These are phyloP conservation scores for Neoarius graeffei DNA, from an alignment of 2,113 vertebrate genomes.

Conservation along the genomic window DNA sequence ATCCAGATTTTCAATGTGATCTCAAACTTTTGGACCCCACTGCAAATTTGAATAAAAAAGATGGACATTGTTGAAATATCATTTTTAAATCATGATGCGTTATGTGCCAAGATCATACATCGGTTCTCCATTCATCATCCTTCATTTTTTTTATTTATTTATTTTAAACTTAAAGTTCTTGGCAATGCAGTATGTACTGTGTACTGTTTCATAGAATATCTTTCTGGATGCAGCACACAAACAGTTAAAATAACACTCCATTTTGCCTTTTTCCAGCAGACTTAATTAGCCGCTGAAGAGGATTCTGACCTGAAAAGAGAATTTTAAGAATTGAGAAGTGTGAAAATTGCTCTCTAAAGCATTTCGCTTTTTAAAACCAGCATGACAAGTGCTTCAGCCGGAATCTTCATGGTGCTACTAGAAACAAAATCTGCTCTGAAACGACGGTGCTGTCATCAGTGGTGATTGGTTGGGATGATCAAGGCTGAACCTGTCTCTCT, in stretches of 20 bases:
- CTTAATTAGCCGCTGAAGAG: neutral
- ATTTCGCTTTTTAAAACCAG: neutral
- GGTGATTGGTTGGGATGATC: constrained; percentile 45
- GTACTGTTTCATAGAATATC: neutral
- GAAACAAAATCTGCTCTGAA: constrained; percentile 30
- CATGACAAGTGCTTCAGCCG: neutral
- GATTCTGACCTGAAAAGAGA: neutral
- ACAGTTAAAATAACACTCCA: neutral
- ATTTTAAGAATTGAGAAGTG: neutral
- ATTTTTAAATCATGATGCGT: neutral
- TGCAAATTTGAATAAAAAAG: neutral
- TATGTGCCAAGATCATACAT: neutral
- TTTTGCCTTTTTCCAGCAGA: constrained; percentile 3
- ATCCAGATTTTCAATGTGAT: neutral
- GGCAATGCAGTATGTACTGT: neutral
- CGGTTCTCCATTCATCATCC: neutral
- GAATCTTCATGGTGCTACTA: constrained; percentile 24
- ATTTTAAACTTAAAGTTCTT: neutral
- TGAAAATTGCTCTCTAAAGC: neutral
- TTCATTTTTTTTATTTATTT: too few relatives aligned
- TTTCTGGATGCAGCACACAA: neutral
- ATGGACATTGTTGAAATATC: neutral
- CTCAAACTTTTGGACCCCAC: neutral
- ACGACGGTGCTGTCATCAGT: constrained; percentile 17
- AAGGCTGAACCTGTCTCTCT: constrained; percentile 45